Base-by-base conservation (phyloP, 2,797 vertebrate species). In the Dicrostonyx torquatus region DNA sequence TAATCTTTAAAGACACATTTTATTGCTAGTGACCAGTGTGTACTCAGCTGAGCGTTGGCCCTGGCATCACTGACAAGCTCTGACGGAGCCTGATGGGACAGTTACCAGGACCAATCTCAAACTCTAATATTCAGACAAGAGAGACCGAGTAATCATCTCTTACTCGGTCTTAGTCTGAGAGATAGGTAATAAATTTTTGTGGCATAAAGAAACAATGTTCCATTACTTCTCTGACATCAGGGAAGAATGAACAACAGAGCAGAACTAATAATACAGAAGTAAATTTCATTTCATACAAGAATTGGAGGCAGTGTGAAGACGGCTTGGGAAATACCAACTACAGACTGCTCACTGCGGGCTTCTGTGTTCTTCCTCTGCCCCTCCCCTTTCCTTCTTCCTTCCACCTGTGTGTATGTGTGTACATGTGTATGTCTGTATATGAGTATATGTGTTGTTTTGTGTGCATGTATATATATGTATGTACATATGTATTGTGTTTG, bases 171-270 rank as follows among this genome's bases (percentile, higher is more conserved):
- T 92, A 58, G 55, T 58, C 77, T 88, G 14, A 92, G 53, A 86
- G 29, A 76, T 37, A 92, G 18, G n/a, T 87, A 55, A 87, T 90
- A 77, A 82, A 73, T 70, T 5, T 50, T 58, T 85, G 10, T 40
- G 26, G 48, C 50, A 77, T 90, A 77, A 87, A 93, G 66, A 96
- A 95, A 80, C 60, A 97, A 88, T 50, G 34, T 89, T 75, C 70
- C 40, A 87, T 12, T 87, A 82, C 48, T 73, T 31, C 45, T 53
- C 64, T 70, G 64, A 88, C 85, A 88, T 31, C 66, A 43, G 40
- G 77, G 89, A 89, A 80, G 31, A 79, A 50, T 70, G 34, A 89
- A 18, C 34, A 90, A 72, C 0, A 83, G 60, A 92, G 82, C 43
- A 72, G 55, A 93, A 22, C 26, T 53, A 87, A 85, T 72, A 72